Conservation (phyloP, 2,797 vertebrate genomes). For the Phaenicophaeus curvirostris region DNA sequence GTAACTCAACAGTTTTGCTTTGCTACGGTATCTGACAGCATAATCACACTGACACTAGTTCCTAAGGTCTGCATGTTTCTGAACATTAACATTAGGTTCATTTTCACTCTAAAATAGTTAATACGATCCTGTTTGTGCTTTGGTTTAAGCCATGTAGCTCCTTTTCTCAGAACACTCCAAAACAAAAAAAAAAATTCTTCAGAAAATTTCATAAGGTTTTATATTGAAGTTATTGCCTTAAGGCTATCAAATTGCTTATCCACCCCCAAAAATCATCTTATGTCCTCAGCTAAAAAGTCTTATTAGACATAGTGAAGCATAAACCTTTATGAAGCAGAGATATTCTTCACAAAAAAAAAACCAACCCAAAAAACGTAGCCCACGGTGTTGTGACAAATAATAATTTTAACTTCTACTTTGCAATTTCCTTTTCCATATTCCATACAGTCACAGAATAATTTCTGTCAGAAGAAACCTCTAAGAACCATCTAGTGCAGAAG, state of each 20-base stretch:
- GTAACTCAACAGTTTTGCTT: not conserved
- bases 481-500: not conserved
- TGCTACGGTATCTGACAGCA: not conserved
- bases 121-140: not conserved
- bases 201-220: not conserved
- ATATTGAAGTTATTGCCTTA: not conserved
- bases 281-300: not conserved
- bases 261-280: not conserved
- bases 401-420: not conserved
- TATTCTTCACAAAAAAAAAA: not conserved
- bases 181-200: not conserved
- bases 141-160: not conserved
- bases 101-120: not conserved
- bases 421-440: not conserved
- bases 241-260: not conserved
- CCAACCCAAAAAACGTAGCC: fast-evolving
- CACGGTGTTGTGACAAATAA: fast-evolving
- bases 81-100: not conserved
- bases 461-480: not conserved
- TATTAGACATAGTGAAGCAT: constrained; percentile 9
- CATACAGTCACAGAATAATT: not conserved
- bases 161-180: not conserved
- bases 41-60: not conserved
- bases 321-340: not conserved
- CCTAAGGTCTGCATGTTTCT: not conserved